Conservation (phyloP, 2,888 invertebrate genomes). For the Acrocyrtus sp. region DNA sequence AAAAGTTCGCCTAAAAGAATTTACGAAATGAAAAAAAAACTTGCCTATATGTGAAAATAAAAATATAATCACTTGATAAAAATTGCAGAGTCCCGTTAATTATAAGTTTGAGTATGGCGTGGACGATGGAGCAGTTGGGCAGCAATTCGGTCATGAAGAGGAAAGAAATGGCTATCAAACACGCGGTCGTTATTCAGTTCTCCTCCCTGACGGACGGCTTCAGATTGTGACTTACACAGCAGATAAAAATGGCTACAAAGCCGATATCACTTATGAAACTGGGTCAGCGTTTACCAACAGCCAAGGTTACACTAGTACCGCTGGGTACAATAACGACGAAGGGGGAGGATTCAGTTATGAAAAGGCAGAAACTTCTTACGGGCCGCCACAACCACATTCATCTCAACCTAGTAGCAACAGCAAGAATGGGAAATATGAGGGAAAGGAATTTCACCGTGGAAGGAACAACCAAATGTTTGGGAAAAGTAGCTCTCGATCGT, state of each 20-base stretch:
- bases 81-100: constrained; percentile 51
- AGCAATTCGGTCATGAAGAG: constrained; percentile 61
- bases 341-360: constrained; percentile 21
- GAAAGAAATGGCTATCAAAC: constrained; percentile 57
- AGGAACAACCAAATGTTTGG: too few species aligned
- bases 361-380: constrained; percentile 21
- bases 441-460: constrained; percentile 1
- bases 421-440: not conserved
- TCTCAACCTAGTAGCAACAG: not conserved
- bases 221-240: constrained; percentile 60
- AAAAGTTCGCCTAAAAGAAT: too few species aligned
- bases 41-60: not conserved
- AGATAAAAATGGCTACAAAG: constrained; percentile 58
- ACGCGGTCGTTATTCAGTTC: constrained; percentile 56
- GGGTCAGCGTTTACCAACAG: not conserved
- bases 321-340: not conserved
- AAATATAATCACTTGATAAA: constrained; percentile 9
- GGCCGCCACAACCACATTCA: constrained; percentile 15
- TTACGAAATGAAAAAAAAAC: constrained; percentile 1
- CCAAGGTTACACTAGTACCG: not conserved
- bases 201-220: constrained; percentile 57
- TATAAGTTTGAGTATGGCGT: constrained; percentile 62
- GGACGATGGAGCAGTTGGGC: constrained; percentile 49
- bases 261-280: constrained; percentile 48
- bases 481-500: constrained; percentile 24